Evolutionary conservation across 1,140 invertebrate genomes (phyloP), one percentile per base, ranked within the genome.

Genomic region (Lucilia sericata): DNA sequence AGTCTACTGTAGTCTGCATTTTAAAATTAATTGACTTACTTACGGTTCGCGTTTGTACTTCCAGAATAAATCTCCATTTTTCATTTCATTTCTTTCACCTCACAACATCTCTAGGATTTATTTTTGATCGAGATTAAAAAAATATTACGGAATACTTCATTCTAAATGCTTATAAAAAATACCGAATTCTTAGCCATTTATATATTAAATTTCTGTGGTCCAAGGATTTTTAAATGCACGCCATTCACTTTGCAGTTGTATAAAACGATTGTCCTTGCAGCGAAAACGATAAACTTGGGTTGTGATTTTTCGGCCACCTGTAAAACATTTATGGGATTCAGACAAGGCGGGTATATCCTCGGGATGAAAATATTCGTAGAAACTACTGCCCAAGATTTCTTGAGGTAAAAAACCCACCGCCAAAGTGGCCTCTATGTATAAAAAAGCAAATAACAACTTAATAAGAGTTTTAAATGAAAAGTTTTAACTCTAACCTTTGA

Each of bases 361-460:
- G 83, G 95, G 95, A 88, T 96, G 95, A 88, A 96, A 97, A 92
- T 98, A 98, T 91, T 98, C 97, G 91, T 98, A 98, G 92, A 98
- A 96, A 87, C 96, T 98, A 2, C 96, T 97, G 10, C 97, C 97
- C 17, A 98, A 91, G 30, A 99, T 91, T 92, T 99, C 97, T 92
- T 99, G 98, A 2, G 97, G 97, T 81, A 98, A 92, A 92, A 96
- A 98, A 8, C 97, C 97, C 42, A 98, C 92, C 19, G 97, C 95
- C 60, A 98, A 89, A 3, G 97, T 98, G 13, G 96, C n/a, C 96
- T 90, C 96, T 98, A 70, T 10, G 17, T n/a, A 76, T 10, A n/a
- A 25, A 30, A 76, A 76, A 36, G 36, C 42, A 30, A 91, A 34
- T 93, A 91, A 14, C 34, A 19, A 5, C 60, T 83, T 81, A 86